Evolutionary conservation across 2,113 vertebrate genomes (phyloP), one percentile per base, ranked within the genome.

Genomic region (Bettongia penicillata): DNA sequence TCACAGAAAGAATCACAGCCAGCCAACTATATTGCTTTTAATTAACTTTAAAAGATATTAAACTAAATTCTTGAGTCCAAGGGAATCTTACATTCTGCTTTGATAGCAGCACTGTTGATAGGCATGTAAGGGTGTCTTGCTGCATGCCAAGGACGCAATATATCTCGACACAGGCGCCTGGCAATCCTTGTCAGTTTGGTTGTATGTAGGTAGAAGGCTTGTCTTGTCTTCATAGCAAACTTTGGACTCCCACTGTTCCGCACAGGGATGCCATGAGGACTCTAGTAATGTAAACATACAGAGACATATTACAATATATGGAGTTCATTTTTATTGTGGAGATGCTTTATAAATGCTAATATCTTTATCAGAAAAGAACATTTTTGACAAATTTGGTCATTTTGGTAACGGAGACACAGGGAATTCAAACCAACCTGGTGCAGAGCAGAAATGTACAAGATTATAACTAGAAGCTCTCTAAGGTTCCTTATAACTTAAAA

Each of bases 181-280:
- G 99, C 99, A 52, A 99, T 98, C 93, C 99, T 98, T 0, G 99
- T 99, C 97, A 99, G 97, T 91, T 98, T 98, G 90, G 99, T 99
- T 92, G 99, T 99, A 96, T 99, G 99, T 95, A 99, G 99, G 98
- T 99, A 99, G 97, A 99, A 99, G 51, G 99, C 99, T 98, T 99
- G 99, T 49, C 99, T 97, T 24, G 99, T 99, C 98, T 99, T 99
- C 98, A 99, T 99, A 0, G 99, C 99, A 93, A 99, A 99, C 98
- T 99, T 99, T 93, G 99, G 99, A 98, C 99, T 99, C 93, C 99
- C 99, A 77, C 99, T 98, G 98, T 99, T 99, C 90, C 99, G 98
- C 95, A 99, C 98, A 53, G 99, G 99, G 91, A 99, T 90, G 43
- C 99, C 99, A 3, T 99, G 99, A 96, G 99, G 99, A 98, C 99